These are phyloP conservation scores for Spialia ferax DNA, from an alignment of 2,888 invertebrate species.

Conservation along the genomic window DNA sequence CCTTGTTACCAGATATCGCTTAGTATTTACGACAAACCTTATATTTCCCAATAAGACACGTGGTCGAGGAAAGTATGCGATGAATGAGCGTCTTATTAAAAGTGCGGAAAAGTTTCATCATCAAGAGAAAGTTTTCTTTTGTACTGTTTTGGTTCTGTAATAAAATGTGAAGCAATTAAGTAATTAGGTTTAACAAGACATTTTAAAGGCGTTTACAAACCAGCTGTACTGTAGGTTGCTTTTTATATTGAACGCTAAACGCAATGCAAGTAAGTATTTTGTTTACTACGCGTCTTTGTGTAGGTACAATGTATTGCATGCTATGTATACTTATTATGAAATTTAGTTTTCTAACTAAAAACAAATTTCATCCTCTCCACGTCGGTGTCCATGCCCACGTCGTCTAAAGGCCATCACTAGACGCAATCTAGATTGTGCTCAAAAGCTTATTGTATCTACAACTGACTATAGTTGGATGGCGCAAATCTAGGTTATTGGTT, in stretches of 20 bases:
- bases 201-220: background rate
- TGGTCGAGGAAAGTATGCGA: slow-evolving; percentile 65
- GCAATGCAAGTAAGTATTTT: background rate
- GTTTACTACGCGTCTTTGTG: background rate
- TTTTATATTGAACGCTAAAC: background rate
- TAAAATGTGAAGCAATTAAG: slow-evolving; percentile 51
- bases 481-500: too few relatives aligned
- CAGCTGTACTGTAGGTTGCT: background rate
- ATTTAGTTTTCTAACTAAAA: background rate
- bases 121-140: slow-evolving; percentile 69
- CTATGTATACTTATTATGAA: too few relatives aligned
- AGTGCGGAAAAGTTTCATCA: slow-evolving; percentile 73
- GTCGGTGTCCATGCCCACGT: too few relatives aligned
- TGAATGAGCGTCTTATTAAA: slow-evolving; percentile 82
- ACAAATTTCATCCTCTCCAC: too few relatives aligned
- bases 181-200: slow-evolving; percentile 6
- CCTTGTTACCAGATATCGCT: background rate
- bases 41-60: slow-evolving; percentile 41
- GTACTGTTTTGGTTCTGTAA: slow-evolving; percentile 58
- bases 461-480: too few relatives aligned
- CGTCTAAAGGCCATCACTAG: too few relatives aligned
- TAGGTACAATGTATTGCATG: background rate
- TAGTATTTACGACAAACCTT: background rate
- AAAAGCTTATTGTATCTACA: background rate
- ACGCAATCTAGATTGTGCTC: background rate